Base-by-base conservation (phyloP, 2,113 vertebrate species). In the Micromys minutus region DNA sequence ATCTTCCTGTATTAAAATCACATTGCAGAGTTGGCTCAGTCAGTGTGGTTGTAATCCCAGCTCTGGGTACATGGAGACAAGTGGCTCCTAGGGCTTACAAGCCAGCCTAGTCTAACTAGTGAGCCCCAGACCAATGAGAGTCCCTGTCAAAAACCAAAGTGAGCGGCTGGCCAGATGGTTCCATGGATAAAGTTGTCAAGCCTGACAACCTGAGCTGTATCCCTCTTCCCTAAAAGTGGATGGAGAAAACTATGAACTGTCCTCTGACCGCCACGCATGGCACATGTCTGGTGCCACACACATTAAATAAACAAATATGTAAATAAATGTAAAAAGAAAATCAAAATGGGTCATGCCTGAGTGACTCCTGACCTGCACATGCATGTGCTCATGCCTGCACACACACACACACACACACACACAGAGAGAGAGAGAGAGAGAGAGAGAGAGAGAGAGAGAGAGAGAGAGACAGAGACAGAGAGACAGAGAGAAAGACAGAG, bases 1-100 rank as follows among this genome's bases (percentile, higher is more conserved):
- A 34, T 21, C 74, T 95, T 95, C 39, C 31, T 87, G 75, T 61
- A 12, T 36, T 76, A 80, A 86, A 87, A 80, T 81, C 67, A n/a
- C 69, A 77, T 42, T 11, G 12, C 34, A 22, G 83, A 31, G 29
- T 47, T 65, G 59, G 39, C 59, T 65, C 59, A 47, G 59, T 0
- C 39, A 36, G 24, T 11, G 61, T 22, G 69, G 21, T 65, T 85
- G 61, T 7, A 86, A 67, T 50, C 42, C 80, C 61, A 67, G 42
- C 29, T 47, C 59, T 85, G 19, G 34, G 59, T 16, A 34, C 16
- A 7, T 11, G 16, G 59, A 31, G 57, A 65, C 59, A 65, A 59
- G 81, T 21, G 16, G 39, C 10, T 65, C 59, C 42, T 65, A 31
- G 59, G 7, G 83, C 42, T 50, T 29, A 57, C 16, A 13, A 11